Evolutionary conservation across 1,140 invertebrate genomes (phyloP), one percentile per base, ranked within the genome.

Genomic region (Drosophila trapezifrons): DNA sequence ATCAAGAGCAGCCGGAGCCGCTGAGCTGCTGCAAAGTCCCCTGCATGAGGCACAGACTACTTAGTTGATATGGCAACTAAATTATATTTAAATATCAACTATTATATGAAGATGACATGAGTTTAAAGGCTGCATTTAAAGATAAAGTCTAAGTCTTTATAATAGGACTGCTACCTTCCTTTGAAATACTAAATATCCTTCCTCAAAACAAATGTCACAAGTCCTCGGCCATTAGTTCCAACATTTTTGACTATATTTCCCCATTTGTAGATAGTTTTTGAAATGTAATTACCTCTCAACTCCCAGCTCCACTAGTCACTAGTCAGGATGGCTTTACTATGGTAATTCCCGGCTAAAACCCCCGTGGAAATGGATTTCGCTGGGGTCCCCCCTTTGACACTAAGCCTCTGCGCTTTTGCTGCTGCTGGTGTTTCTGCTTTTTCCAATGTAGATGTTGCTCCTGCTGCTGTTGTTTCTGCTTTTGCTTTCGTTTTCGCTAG

Each of bases 381-480:
- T 18, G n/a, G 8, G n/a, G 12, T 9, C 6, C 25, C 47, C 65
- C 37, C 37, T 35, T 43, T 37, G 7, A 43, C 35, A 52, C 22
- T 20, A 45, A n/a, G 35, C 46, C 58, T 3, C 35, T 42, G 29
- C 32, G 13, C 10, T 46, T 9, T 29, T 58, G 29, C 18, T 35
- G 17, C 15, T 52, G 59, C 32, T 22, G n/a, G n/a, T 47, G 32
- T 32, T 64, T 56, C 64, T 73, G 49, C 22, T 60, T 17, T 15
- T 20, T 18, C 7, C 49, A 2, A 32, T 51, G 27, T 18, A 32
- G 3, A 32, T 38, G 18, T 17, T 64, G 43, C 25, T 51, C 38
- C 12, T 57, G 37, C 47, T 55, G 54, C 46, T 57, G 25, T 56
- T 65, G 59, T 43, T 76, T 37, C 29, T 77, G 57, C 17, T 76